Base-by-base conservation (phyloP, 2,113 vertebrate genomes). In the Callithrix jacchus region DNA sequence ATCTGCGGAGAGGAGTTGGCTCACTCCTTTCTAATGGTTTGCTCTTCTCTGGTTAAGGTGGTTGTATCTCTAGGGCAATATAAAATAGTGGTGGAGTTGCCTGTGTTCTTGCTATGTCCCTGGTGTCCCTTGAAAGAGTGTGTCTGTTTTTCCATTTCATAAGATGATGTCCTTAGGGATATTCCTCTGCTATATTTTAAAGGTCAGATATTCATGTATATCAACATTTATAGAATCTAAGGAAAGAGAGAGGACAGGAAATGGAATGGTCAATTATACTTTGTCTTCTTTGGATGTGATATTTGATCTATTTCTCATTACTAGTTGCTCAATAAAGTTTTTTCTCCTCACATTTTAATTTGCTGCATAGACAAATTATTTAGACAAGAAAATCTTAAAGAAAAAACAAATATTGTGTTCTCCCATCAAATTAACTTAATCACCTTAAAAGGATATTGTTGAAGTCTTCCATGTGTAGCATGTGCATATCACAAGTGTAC, bases 31-130 rank as follows among this genome's bases (percentile, higher is more conserved):
- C 3, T 61, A 42, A 42, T 11, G 32, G 40, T 35, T 21, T 42
- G 9, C 23, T 13, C 27, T 64, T 61, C 10, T 35, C 54, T 42
- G 6, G 13, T 71, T 61, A 54, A 30, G 4, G 37, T 10, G 18
- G 7, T 25, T 52, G 4, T 12, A 25, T 73, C 10, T 61, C 13
- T 9, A n/a, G 10, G 32, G 7, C 12, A 45, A 17, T 5, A 2
- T 10, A 12, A 61, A 27, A 49, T 8, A 14, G 5, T 20, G 1
- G 5, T 11, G 8, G 14, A n/a, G 2, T 35, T 6, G 13, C 0
- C 25, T 2, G 8, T 49, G 40, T 23, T 25, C 20, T 49, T 0
- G 0, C 32, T 1, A 4, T 6, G 1, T 8, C 42, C 21, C 4
- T 35, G 7, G 9, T 17, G 2, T 7, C 32, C 32, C 74, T 11